These are phyloP conservation scores for Forpus xanthops DNA, from an alignment of 2,797 vertebrate genomes.

Conservation along the genomic window DNA sequence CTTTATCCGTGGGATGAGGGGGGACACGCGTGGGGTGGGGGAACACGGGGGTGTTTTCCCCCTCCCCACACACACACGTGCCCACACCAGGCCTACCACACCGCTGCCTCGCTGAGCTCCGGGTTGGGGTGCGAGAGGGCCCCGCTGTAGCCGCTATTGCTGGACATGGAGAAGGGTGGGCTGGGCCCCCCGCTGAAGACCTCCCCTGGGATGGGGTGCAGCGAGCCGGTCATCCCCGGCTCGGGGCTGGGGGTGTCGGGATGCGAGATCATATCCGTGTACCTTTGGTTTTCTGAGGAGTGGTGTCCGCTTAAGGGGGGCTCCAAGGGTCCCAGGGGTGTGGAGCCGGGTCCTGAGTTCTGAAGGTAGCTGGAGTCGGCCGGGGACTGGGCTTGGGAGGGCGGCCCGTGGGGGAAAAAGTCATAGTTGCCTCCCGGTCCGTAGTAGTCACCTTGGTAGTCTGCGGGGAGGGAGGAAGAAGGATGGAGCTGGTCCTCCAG, in stretches of 20 bases:
- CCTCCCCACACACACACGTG: background rate
- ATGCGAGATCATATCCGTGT: constrained; percentile 98
- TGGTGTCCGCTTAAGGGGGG: constrained; percentile 87
- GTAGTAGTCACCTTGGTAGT: constrained; percentile 95
- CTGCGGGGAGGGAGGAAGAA: constrained; percentile 54
- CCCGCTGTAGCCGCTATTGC: constrained; percentile 91
- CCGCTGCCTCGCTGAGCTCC: constrained; percentile 91
- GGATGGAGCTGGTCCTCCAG: fast-evolving
- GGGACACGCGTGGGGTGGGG: constrained; percentile 24
- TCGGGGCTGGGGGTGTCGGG: constrained; percentile 95
- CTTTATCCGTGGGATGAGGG: background rate
- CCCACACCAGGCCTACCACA: constrained; percentile 84
- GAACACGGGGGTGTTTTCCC: background rate
- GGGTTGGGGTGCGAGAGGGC: constrained; percentile 91
- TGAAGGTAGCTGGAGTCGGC: constrained; percentile 93
- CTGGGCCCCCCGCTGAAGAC: constrained; percentile 93
- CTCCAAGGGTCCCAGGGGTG: constrained; percentile 85
- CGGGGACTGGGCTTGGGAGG: constrained; percentile 93
- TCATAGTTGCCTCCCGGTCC: constrained; percentile 91
- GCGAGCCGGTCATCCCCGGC: constrained; percentile 87
- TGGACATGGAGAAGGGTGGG: constrained; percentile 92
- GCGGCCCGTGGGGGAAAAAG: constrained; percentile 92
- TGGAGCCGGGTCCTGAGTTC: constrained; percentile 85
- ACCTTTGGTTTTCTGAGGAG: constrained; percentile 94
- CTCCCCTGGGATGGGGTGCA: constrained; percentile 91